A percentile compares a stretch with the other conserved stretches of the same genome.
phyloP scores from a whole-genome alignment of 2,888 invertebrate genomes.

The Agrochola lota region DNA sequence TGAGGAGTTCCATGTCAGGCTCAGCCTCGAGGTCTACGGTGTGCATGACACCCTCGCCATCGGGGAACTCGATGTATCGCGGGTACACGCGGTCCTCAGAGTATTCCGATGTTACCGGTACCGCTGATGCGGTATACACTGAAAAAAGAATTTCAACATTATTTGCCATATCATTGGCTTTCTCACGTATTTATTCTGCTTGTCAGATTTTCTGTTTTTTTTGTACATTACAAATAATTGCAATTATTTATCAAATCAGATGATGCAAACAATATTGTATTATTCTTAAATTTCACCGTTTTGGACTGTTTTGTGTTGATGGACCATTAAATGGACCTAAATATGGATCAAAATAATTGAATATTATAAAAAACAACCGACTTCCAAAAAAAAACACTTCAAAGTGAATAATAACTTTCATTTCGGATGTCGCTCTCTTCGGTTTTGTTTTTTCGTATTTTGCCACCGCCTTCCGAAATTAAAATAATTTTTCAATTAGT shows the following conservation, averaged over 20 bases:
- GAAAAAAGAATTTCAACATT: neutral
- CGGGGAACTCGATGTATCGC: constrained; percentile 74
- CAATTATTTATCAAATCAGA: neutral
- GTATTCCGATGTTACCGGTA: constrained; percentile 64
- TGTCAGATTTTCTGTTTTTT: neutral
- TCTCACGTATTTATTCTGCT: neutral
- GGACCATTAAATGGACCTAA: too few species aligned
- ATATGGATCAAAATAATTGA: too few species aligned
- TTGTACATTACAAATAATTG: neutral
- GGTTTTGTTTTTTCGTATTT: too few species aligned
- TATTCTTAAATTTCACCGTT: neutral
- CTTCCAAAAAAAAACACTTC: too few species aligned
- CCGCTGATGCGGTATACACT: constrained; percentile 71
- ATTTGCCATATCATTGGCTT: neutral
- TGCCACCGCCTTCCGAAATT: too few species aligned
- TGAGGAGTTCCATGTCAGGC: constrained; percentile 69
- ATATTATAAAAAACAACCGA: too few species aligned
- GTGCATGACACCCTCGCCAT: constrained; percentile 72
- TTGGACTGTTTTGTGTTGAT: too few species aligned
- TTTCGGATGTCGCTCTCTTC: too few species aligned
- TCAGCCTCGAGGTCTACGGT: constrained; percentile 74
- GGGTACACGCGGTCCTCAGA: constrained; percentile 66
- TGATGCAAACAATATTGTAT: neutral
- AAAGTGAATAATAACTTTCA: too few species aligned
- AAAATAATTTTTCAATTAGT: too few species aligned